phyloP scores from a whole-genome alignment of 2,888 invertebrate species.

The Clunio marinus region DNA sequence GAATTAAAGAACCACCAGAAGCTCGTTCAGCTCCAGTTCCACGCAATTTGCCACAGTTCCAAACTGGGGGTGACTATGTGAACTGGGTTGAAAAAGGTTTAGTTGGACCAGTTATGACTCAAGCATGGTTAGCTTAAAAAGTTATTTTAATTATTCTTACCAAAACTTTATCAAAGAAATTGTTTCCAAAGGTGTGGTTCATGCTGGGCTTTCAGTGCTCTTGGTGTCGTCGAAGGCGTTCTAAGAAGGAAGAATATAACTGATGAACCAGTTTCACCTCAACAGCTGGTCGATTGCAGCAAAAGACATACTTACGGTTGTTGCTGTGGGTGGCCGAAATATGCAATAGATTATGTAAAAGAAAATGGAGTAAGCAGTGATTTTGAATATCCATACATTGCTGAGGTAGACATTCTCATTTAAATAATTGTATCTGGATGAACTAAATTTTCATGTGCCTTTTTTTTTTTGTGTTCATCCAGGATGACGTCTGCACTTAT shows the following conservation, averaged over 20 bases:
- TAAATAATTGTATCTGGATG: no score
- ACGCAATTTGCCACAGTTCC: background rate
- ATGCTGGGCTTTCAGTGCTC: background rate
- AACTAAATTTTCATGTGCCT: no score
- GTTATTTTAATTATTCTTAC: no score
- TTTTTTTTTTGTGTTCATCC: no score
- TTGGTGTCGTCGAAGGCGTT: background rate
- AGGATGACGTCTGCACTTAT: background rate
- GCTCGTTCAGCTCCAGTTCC: background rate
- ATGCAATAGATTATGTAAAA: background rate
- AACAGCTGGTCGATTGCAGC: background rate
- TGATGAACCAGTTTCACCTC: background rate
- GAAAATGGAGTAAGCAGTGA: background rate
- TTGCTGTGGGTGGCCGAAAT: background rate
- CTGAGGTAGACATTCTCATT: no score
- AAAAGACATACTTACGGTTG: background rate
- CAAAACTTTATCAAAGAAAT: no score
- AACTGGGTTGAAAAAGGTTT: background rate
- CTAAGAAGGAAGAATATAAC: background rate
- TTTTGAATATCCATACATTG: background rate
- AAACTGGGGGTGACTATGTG: background rate
- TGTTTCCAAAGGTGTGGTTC: no score
- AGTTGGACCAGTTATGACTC: background rate
- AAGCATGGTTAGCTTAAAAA: no score
- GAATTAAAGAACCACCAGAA: background rate